These are phyloP conservation scores for Alectura lathami DNA, from an alignment of 2,113 vertebrate genomes.

Conservation along the genomic window DNA sequence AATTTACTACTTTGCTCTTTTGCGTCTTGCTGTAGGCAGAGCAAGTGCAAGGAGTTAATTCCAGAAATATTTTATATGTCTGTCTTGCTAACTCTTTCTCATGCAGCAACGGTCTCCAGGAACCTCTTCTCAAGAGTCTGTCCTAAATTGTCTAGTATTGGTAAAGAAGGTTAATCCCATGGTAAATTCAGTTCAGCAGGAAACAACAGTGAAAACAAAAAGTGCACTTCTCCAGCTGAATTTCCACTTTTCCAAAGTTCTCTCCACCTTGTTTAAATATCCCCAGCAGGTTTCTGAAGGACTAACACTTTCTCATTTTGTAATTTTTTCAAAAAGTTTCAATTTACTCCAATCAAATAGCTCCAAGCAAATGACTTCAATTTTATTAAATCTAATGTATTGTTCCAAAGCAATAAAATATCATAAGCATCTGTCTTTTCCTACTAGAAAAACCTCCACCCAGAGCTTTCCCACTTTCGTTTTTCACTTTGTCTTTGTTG, in stretches of 20 bases:
- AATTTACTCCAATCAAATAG: neutral
- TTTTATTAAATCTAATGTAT: neutral
- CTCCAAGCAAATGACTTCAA: neutral
- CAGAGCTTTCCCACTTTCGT: conserved; percentile 18
- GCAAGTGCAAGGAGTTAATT: neutral
- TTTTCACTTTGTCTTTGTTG: conserved; percentile 38
- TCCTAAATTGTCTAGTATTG: neutral
- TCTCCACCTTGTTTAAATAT: neutral
- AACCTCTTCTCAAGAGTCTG: fast-evolving
- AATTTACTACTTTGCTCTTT: neutral
- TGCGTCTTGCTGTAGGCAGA: neutral
- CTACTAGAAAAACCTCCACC: neutral
- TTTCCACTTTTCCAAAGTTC: neutral
- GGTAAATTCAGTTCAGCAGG: neutral
- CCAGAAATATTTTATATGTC: neutral
- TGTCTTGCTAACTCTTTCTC: neutral
- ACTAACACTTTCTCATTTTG: neutral
- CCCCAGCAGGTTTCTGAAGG: neutral
- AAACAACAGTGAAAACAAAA: neutral
- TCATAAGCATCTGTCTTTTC: neutral
- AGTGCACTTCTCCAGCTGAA: neutral
- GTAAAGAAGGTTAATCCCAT: neutral
- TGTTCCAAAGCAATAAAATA: neutral
- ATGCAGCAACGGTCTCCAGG: neutral
- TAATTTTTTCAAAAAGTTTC: neutral